These are phyloP conservation scores for Hydractinia symbiolongicarpus DNA, from an alignment of 30 jellyfish, hydroid and myxozoan species.

Conservation along the genomic window DNA sequence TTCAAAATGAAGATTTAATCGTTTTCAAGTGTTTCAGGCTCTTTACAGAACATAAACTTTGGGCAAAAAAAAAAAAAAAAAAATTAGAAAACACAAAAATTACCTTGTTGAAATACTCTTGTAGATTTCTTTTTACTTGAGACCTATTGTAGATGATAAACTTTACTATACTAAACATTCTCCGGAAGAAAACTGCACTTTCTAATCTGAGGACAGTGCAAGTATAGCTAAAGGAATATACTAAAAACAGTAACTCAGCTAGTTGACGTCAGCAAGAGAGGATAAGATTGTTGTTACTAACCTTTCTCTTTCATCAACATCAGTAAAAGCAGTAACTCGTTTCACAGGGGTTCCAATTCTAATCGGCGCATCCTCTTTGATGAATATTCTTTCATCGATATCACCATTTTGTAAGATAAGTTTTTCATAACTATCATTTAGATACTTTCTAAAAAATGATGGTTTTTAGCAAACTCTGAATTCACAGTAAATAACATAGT, in stretches of 20 bases:
- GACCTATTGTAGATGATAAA: slow-evolving; percentile 43
- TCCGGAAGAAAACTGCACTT: too few species aligned
- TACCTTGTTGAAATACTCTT: slow-evolving; percentile 73
- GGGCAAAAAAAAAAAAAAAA: background rate
- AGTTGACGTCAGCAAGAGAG: too few species aligned
- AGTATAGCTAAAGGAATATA: too few species aligned
- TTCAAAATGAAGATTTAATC: too few species aligned
- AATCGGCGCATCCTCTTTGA: slow-evolving; percentile 50
- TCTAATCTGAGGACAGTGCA: too few species aligned
- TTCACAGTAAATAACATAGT: background rate
- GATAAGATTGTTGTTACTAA: background rate
- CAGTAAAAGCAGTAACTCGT: slow-evolving; percentile 26
- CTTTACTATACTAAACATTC: background rate
- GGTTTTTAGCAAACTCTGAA: too few species aligned
- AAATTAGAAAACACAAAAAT: background rate
- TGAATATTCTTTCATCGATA: slow-evolving; percentile 73
- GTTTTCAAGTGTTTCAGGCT: too few species aligned
- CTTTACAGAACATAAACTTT: background rate
- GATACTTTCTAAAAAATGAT: slow-evolving; percentile 43
- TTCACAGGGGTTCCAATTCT: slow-evolving; percentile 77
- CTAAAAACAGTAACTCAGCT: too few species aligned
- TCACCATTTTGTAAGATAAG: slow-evolving; percentile 65
- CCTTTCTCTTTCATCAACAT: slow-evolving; percentile 68
- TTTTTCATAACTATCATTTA: slow-evolving; percentile 64
- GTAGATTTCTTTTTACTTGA: slow-evolving; percentile 61